Evolutionary conservation across 2,888 invertebrate genomes (phyloP).

Genomic region (Melinaea marsaeus): DNA sequence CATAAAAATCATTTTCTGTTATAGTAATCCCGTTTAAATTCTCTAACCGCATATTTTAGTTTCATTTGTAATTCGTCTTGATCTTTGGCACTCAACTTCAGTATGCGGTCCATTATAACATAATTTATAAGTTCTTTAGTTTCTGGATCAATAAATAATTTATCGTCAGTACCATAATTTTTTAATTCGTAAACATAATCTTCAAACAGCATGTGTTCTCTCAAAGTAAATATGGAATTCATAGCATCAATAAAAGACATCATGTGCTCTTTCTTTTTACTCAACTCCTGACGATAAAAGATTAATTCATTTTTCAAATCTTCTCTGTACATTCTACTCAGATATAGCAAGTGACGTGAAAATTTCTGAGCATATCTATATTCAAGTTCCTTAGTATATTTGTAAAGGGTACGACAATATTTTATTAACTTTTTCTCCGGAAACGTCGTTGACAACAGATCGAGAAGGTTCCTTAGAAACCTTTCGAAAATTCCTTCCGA

Average conservation of each 20-base stretch:
- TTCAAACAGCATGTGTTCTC: slow-evolving; percentile 43
- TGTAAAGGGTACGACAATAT: slow-evolving; percentile 42
- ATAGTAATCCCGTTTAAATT: slow-evolving; percentile 34
- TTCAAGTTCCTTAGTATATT: slow-evolving; percentile 36
- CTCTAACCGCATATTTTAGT: slow-evolving; percentile 43
- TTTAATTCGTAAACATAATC: slow-evolving; percentile 47
- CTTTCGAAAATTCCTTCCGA: slow-evolving; percentile 46
- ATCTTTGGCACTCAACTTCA: slow-evolving; percentile 33
- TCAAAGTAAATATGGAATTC: slow-evolving; percentile 44
- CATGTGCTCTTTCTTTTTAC: slow-evolving; percentile 33
- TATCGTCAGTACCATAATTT: slow-evolving; percentile 35
- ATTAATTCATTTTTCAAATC: slow-evolving; percentile 41
- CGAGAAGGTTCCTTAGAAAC: slow-evolving; percentile 47
- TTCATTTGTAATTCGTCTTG: slow-evolving; percentile 35
- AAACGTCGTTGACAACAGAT: slow-evolving; percentile 40
- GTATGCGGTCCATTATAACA: slow-evolving; percentile 35
- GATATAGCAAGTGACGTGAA: slow-evolving; percentile 37
- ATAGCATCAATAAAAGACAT: slow-evolving; percentile 47
- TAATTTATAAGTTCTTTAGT: slow-evolving; percentile 37
- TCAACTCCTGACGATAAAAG: slow-evolving; percentile 36
- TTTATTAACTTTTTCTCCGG: slow-evolving; percentile 39
- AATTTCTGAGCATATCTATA: slow-evolving; percentile 40
- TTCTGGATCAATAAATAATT: slow-evolving; percentile 34
- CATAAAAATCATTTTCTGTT: not conserved
- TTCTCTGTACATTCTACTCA: slow-evolving; percentile 40